Percentiles rank a stretch among this genome's conserved stretches.
Evolutionary conservation across 2,113 vertebrate genomes (phyloP).

Genomic region (Galbula dea): DNA sequence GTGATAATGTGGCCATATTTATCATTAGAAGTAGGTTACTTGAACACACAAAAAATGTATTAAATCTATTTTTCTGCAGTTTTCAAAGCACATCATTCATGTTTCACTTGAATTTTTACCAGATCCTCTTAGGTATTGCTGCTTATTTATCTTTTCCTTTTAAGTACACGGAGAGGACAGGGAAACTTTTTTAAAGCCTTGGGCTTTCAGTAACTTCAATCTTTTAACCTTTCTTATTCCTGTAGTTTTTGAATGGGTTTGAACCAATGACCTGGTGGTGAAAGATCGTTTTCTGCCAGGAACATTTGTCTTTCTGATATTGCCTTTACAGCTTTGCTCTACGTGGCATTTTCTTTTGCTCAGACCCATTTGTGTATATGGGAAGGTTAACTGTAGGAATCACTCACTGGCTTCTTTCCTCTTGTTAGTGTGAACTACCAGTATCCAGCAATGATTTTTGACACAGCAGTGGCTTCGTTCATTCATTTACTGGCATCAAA

Average conservation of each 20-base stretch:
- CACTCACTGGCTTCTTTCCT: neutral
- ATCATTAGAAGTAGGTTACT: neutral
- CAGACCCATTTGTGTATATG: neutral
- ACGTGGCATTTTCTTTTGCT: neutral
- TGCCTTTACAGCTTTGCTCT: neutral
- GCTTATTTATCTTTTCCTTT: neutral
- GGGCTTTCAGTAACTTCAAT: neutral
- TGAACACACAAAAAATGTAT: neutral
- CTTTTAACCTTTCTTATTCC: neutral
- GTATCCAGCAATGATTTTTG: neutral
- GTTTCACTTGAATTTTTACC: neutral
- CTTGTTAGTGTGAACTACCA: neutral
- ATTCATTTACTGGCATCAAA: neutral
- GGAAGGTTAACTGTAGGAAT: constrained; percentile 22
- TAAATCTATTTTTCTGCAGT: neutral
- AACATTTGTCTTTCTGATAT: neutral
- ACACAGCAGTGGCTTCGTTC: neutral
- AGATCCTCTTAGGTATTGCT: neutral
- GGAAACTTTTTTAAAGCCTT: neutral
- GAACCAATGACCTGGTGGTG: neutral
- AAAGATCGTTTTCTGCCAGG: neutral
- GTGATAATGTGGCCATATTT: neutral
- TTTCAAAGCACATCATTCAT: neutral
- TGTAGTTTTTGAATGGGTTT: neutral
- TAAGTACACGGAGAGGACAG: neutral